Evolutionary conservation across 2,797 vertebrate genomes (phyloP).

Genomic region (Coregonus ussuriensis): DNA sequence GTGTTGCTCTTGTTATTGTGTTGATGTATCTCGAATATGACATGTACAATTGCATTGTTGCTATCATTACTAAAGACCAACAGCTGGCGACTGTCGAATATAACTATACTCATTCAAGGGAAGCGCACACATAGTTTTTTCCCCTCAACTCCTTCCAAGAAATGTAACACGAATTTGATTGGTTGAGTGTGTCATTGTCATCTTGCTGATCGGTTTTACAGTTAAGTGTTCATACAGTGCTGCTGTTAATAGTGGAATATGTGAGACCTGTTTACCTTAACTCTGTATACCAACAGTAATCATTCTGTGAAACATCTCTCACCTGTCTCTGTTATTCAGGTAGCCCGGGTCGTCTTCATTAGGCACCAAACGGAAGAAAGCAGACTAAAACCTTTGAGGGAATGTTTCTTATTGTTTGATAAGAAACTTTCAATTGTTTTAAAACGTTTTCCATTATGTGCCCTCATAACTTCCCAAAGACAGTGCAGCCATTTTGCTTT

Average conservation of each 20-base stretch:
- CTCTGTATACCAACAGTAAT: constrained; percentile 31
- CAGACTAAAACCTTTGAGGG: background rate
- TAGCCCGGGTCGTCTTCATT: background rate
- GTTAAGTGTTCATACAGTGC: constrained; percentile 10
- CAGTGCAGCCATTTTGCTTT: constrained; percentile 43
- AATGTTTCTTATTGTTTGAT: background rate
- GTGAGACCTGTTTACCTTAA: constrained; percentile 56
- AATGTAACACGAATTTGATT: constrained; percentile 34
- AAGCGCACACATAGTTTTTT: background rate
- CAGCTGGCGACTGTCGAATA: constrained; percentile 4
- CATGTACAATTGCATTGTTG: background rate
- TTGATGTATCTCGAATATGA: constrained; percentile 7
- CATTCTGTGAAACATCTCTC: constrained; percentile 13
- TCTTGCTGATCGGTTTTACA: constrained; percentile 41
- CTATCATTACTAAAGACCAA: background rate
- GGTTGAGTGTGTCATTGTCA: constrained; percentile 37
- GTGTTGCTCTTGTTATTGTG: constrained; percentile 20
- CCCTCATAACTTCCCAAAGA: constrained; percentile 18
- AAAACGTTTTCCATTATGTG: background rate
- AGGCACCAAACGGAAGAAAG: background rate
- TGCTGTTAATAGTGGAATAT: constrained; percentile 11
- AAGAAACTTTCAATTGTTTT: background rate
- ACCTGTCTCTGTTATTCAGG: constrained; percentile 37
- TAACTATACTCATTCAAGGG: background rate
- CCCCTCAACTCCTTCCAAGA: constrained; percentile 23